These are phyloP conservation scores for Acrocephalus kingi DNA, from an alignment of 2,113 vertebrate genomes.

Conservation along the genomic window DNA sequence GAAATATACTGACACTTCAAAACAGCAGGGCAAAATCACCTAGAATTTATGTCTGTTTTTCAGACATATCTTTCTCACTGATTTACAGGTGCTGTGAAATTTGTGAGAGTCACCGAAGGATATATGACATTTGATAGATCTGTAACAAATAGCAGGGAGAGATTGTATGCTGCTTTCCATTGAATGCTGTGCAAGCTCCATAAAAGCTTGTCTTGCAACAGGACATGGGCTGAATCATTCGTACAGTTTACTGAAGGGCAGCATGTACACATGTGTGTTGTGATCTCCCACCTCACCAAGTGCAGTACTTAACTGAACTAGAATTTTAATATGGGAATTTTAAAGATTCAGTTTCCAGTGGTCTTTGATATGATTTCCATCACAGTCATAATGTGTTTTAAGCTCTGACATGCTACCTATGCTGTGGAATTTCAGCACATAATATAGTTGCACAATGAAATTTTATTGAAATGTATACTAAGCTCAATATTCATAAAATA, in stretches of 20 bases:
- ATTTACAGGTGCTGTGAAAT: neutral
- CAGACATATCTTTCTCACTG: neutral
- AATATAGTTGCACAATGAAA: neutral
- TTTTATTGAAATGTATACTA: neutral
- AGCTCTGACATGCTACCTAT: neutral
- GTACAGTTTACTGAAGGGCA: neutral
- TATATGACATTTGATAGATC: neutral
- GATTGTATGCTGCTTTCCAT: neutral
- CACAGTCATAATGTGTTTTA: neutral
- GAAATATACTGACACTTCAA: neutral
- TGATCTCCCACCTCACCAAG: neutral
- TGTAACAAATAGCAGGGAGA: neutral
- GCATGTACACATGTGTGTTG: accelerated
- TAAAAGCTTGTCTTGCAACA: neutral
- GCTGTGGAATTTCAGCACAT: neutral
- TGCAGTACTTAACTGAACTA: neutral
- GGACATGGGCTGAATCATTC: neutral
- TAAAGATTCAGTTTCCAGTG: neutral
- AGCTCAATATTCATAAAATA: neutral
- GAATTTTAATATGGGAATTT: neutral
- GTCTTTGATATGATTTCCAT: neutral
- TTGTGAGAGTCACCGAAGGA: neutral
- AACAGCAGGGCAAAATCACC: neutral
- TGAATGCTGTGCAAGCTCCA: neutral
- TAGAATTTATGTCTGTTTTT: neutral